These are phyloP conservation scores for Acrocephalus arundinaceus DNA, from an alignment of 2,113 vertebrate genomes.

Conservation along the genomic window DNA sequence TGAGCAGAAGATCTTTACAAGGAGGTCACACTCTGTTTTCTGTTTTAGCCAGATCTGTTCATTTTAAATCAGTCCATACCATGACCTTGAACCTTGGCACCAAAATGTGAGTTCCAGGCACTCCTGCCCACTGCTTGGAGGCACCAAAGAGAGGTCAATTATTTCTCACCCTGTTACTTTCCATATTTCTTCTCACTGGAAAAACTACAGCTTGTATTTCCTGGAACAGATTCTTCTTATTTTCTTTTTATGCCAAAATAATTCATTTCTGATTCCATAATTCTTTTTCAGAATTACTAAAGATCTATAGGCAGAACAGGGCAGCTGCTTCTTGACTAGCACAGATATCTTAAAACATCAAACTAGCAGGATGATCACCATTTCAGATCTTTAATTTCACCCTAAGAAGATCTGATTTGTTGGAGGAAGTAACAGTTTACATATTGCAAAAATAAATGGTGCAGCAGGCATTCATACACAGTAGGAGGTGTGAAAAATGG, in stretches of 20 bases:
- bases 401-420: slow-evolving; percentile 58
- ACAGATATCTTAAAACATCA: slow-evolving; percentile 32
- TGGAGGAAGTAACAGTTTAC: slow-evolving; percentile 71
- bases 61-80: not conserved
- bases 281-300: slow-evolving; percentile 10
- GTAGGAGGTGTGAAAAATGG: slow-evolving; percentile 71
- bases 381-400: slow-evolving; percentile 54
- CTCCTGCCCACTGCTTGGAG: slow-evolving; percentile 13
- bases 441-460: slow-evolving; percentile 63
- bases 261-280: slow-evolving; percentile 34
- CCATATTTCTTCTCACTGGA: slow-evolving; percentile 3
- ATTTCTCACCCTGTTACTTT: not conserved
- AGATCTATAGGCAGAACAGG: slow-evolving; percentile 1
- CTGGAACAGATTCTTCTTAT: not conserved
- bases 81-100: slow-evolving; percentile 45
- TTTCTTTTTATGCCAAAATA: slow-evolving; percentile 26
- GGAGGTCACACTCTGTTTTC: not conserved
- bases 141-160: slow-evolving; percentile 7
- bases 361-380: slow-evolving; percentile 21
- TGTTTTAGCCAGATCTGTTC: not conserved
- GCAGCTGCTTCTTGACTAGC: not conserved
- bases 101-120: slow-evolving; percentile 25
- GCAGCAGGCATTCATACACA: slow-evolving; percentile 44
- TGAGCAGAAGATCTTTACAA: not conserved
- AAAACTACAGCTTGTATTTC: not conserved